phyloP scores from a whole-genome alignment of 2,113 vertebrate genomes.

The Sinocyclocheilus grahami region DNA sequence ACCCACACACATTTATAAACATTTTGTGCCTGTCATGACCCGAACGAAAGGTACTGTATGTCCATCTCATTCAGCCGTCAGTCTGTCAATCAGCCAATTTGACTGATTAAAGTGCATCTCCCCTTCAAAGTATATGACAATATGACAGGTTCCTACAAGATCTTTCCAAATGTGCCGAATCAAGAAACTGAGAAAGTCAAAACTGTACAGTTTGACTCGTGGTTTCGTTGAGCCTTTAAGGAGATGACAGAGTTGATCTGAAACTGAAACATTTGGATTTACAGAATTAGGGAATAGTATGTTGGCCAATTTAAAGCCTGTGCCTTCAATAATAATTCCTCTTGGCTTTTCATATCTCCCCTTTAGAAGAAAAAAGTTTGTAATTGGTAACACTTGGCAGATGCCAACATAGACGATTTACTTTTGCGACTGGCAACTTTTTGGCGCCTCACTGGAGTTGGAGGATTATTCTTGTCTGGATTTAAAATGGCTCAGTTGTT shows the following conservation, averaged over 20 bases:
- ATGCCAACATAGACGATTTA: neutral
- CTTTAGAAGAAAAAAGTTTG: neutral
- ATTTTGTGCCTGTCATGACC: slow-evolving; percentile 61
- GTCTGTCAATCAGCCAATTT: neutral
- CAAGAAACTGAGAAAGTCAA: slow-evolving; percentile 14
- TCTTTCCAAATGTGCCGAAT: slow-evolving; percentile 27
- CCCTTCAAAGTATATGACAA: neutral
- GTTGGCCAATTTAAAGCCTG: neutral
- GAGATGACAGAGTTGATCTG: slow-evolving; percentile 28
- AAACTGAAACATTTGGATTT: slow-evolving; percentile 4
- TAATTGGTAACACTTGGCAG: slow-evolving; percentile 22
- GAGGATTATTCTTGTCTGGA: slow-evolving; percentile 10
- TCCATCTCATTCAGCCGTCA: slow-evolving; percentile 29
- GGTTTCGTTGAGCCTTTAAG: slow-evolving; percentile 16
- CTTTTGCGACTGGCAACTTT: slow-evolving; percentile 2
- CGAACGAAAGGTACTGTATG: slow-evolving; percentile 46
- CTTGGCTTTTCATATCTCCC: neutral
- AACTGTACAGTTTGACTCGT: slow-evolving; percentile 29
- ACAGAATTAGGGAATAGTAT: slow-evolving; percentile 8
- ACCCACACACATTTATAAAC: neutral
- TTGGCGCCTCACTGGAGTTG: slow-evolving; percentile 10
- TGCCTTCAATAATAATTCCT: slow-evolving; percentile 12
- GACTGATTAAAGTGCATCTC: slow-evolving; percentile 41
- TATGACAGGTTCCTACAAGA: slow-evolving; percentile 40
- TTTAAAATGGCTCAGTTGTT: neutral